Evolutionary conservation across 2,888 invertebrate species (phyloP), one percentile per base, ranked within the genome.

Genomic region (Melieria crassipennis): DNA sequence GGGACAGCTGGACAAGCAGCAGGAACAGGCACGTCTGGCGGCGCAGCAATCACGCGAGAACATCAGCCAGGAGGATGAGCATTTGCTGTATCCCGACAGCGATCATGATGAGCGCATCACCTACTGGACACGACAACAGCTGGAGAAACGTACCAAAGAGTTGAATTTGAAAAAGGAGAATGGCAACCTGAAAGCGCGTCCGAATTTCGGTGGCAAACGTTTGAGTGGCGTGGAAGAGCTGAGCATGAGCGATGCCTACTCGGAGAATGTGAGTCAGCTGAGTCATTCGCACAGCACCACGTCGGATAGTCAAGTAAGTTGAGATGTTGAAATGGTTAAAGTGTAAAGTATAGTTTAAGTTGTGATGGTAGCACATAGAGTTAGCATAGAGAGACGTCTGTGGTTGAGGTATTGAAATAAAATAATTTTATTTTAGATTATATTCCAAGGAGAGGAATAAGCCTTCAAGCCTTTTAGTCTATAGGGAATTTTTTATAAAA

Each of bases 231-330:
- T 86, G 10, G 87, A 88, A 70, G 89, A 89, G 75, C 87, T 89
- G 11, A 82, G 84, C 70, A 83, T 88, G 78, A 88, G 88, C 69
- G 87, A 87, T 63, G 86, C 84, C 57, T 86, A 85, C 75, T 91
- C 91, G 74, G 82, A 82, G 72, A 81, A 78, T 13, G 75, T 79
- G 4, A 84, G 83, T 72, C 88, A 89, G 73, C 91, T 92, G 69
- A 89, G 89, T 78, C 92, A 92, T 74, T 93, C 93, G 73, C 91
- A 91, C 82, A 93, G 92, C 84, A 92, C 92, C 78, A 93, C 92
- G 75, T 92, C 92, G 66, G 93, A 92, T 80, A 93, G 93, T 85
- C 93, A 93, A 89, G 93, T 93, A 87, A 88, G 79, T 76, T 46
- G 56, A 30, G 30, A 30, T 30, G 30, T 30, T 30, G 30, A 30